Conservation (phyloP, 2,797 vertebrate species). For the Notolepis coatsorum region DNA sequence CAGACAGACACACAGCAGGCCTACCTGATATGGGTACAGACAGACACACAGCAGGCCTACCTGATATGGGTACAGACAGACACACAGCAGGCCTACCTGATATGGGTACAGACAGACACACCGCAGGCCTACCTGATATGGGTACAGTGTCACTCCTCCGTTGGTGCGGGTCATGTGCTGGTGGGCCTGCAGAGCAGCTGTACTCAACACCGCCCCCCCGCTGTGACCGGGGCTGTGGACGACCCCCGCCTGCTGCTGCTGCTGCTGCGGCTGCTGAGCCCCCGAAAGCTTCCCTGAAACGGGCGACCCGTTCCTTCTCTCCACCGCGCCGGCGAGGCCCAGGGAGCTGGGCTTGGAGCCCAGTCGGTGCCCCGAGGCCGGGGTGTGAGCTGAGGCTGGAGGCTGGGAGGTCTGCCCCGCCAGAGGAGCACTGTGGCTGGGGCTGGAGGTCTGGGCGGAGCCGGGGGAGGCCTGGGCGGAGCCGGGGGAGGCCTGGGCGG, state of each 20-base stretch:
- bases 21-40: constrained; percentile 95
- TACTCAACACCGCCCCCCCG: constrained; percentile 80
- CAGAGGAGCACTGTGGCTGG: not conserved
- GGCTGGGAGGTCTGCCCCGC: constrained; percentile 5
- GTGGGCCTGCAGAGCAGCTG: constrained; percentile 88
- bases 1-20: no score
- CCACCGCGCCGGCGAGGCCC: constrained; percentile 87
- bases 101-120: constrained; percentile 12
- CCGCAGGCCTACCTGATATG: constrained; percentile 89
- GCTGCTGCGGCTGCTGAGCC: constrained; percentile 63
- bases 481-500: constrained; percentile 67
- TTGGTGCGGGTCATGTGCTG: constrained; percentile 89
- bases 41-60: constrained; percentile 6
- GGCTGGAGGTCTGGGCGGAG: constrained; percentile 47
- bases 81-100: constrained; percentile 10
- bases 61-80: constrained; percentile 2
- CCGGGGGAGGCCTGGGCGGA: constrained; percentile 22
- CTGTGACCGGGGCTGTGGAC: constrained; percentile 76
- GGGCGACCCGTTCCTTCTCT: constrained; percentile 88
- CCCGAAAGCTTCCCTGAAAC: constrained; percentile 84
- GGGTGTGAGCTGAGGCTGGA: constrained; percentile 38
- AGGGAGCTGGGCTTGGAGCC: constrained; percentile 90
- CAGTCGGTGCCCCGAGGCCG: constrained; percentile 80
- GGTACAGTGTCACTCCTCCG: constrained; percentile 94
- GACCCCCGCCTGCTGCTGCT: constrained; percentile 56